Percentiles rank a stretch among this genome's conserved stretches.
These are phyloP conservation scores for Phortica variegata DNA, from an alignment of 1,140 invertebrate species.

Conservation along the genomic window DNA sequence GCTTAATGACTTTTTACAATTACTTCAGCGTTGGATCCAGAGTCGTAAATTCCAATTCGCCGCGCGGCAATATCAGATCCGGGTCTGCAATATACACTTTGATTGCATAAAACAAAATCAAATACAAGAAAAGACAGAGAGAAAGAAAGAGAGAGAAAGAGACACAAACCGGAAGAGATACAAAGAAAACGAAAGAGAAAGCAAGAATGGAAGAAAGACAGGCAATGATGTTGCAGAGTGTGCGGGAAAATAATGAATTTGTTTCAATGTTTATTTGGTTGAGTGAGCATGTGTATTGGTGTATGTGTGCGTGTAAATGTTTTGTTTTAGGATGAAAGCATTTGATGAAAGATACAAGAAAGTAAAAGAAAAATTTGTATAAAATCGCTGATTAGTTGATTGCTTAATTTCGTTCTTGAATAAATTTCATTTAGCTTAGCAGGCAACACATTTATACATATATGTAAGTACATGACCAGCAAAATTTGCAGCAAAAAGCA, in stretches of 20 bases:
- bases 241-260: slow-evolving; percentile 29
- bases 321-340: no score
- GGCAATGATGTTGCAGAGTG: slow-evolving; percentile 2
- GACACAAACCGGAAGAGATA: neutral
- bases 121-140: no score
- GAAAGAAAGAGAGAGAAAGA: neutral
- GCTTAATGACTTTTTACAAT: slow-evolving; percentile 45
- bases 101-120: slow-evolving; percentile 53
- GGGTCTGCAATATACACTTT: slow-evolving; percentile 58
- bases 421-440: no score
- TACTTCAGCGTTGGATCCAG: slow-evolving; percentile 56
- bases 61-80: slow-evolving; percentile 56
- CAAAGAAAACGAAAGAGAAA: no score
- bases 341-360: no score
- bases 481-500: no score
- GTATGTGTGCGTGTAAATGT: slow-evolving; percentile 8
- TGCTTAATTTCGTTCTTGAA: no score
- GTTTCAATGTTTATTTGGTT: no score
- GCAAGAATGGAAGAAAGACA: neutral
- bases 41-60: slow-evolving; percentile 58
- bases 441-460: no score
- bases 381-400: no score
- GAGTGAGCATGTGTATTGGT: slow-evolving; percentile 7
- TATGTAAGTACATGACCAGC: no score
- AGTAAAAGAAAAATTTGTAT: no score